Percentiles rank a stretch among this genome's conserved stretches.
phyloP scores from a whole-genome alignment of 2,797 vertebrate species.

The Myiothlypis coronata region DNA sequence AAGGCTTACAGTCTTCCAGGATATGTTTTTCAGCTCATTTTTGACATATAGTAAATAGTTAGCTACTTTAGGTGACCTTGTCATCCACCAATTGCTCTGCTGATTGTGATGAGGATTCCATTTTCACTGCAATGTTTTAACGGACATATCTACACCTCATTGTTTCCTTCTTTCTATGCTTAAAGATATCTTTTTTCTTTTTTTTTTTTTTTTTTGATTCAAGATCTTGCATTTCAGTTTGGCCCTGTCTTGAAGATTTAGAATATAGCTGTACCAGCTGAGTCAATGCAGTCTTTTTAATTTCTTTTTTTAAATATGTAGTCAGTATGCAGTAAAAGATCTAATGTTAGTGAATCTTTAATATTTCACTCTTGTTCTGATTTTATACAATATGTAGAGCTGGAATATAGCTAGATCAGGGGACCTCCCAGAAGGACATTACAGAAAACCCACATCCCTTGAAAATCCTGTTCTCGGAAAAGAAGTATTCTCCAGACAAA shows the following conservation, averaged over 20 bases:
- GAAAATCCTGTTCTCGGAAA: conserved; percentile 36
- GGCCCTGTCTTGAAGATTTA: neutral
- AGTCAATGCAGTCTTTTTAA: accelerated
- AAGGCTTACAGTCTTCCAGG: neutral
- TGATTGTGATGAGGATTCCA: accelerated
- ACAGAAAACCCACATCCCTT: conserved; percentile 14
- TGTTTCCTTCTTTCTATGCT: neutral
- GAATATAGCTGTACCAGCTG: neutral
- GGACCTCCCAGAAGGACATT: neutral
- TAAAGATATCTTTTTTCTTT: neutral
- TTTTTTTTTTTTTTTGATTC: neutral
- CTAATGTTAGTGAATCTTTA: neutral
- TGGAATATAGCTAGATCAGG: neutral
- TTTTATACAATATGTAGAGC: neutral
- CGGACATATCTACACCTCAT: neutral
- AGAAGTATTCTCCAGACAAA: neutral
- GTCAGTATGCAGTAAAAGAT: neutral
- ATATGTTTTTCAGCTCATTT: neutral
- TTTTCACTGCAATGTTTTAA: neutral
- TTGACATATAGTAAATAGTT: neutral
- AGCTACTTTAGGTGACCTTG: neutral
- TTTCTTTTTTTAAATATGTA: neutral
- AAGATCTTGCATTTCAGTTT: neutral
- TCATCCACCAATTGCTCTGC: neutral
- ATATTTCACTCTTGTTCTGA: neutral